phyloP scores from a whole-genome alignment of 1,140 invertebrate species.

The Manduca sexta region DNA sequence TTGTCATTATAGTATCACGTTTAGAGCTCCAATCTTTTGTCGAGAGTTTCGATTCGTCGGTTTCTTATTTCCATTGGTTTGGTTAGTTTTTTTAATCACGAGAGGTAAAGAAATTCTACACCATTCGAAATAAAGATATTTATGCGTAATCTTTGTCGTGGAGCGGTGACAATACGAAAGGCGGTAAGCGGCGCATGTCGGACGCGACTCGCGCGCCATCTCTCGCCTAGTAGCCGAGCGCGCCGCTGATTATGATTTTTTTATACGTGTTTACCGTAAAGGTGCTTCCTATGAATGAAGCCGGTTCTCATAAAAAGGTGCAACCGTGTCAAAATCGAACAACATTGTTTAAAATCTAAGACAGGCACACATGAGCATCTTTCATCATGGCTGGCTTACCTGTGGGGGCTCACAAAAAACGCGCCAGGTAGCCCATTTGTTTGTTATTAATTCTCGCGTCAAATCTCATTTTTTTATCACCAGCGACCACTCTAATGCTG shows the following conservation, averaged over 20 bases:
- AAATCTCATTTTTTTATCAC: conserved; percentile 58
- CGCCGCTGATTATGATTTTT: conserved; percentile 19
- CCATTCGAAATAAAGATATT: conserved; percentile 31
- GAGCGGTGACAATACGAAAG: background rate
- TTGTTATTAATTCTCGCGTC: conserved; percentile 72
- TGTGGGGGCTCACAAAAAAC: conserved; percentile 68
- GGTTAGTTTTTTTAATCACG: conserved; percentile 49
- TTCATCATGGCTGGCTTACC: conserved; percentile 62
- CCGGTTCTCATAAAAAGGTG: conserved; percentile 47
- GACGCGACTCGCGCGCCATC: conserved; percentile 36
- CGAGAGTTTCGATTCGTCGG: conserved; percentile 54
- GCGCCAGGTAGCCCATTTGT: conserved; percentile 71
- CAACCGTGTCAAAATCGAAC: conserved; percentile 61
- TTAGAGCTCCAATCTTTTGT: conserved; percentile 70
- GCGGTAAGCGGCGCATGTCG: background rate
- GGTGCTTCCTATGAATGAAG: conserved; percentile 52
- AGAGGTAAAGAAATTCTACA: conserved; percentile 49
- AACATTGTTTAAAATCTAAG: conserved; percentile 65
- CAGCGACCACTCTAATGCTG: conserved; percentile 64
- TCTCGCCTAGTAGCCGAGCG: conserved; percentile 49
- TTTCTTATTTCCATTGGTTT: conserved; percentile 66
- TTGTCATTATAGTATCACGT: conserved; percentile 72
- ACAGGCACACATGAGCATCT: conserved; percentile 63
- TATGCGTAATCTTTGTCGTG: conserved; percentile 16
- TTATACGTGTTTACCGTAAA: conserved; percentile 36